A percentile compares a stretch with the other conserved stretches of the same genome.
phyloP scores from a whole-genome alignment of 2,113 vertebrate species.

The Hippocampus mohnikei region DNA sequence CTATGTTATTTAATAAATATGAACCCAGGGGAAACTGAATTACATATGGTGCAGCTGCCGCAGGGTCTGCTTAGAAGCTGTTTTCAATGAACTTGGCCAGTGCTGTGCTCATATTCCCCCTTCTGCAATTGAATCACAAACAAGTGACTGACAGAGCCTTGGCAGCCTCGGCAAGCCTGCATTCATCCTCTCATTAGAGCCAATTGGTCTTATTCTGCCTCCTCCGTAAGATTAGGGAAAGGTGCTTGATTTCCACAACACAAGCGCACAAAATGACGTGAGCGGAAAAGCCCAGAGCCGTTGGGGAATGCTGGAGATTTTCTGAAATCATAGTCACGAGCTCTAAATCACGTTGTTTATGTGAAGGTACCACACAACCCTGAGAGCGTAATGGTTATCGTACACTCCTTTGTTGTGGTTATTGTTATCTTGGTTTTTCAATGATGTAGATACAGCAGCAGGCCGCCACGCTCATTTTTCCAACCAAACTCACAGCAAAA shows the following conservation, averaged over 20 bases:
- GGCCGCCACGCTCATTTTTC: constrained; percentile 36
- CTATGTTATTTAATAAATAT: constrained; percentile 30
- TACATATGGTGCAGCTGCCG: constrained; percentile 33
- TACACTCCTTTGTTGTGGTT: constrained; percentile 21
- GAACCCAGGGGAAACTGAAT: constrained; percentile 23
- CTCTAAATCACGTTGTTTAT: constrained; percentile 45
- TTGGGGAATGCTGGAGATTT: constrained; percentile 43
- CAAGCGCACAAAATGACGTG: constrained; percentile 30
- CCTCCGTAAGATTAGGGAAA: constrained; percentile 67
- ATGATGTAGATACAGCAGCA: neutral
- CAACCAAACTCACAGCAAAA: constrained; percentile 57
- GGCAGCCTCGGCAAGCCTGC: constrained; percentile 59
- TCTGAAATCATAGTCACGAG: constrained; percentile 37
- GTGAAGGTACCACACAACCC: constrained; percentile 49
- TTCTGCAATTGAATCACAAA: constrained; percentile 57
- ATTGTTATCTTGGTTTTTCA: constrained; percentile 15
- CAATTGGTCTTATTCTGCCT: constrained; percentile 80
- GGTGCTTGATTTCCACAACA: constrained; percentile 63
- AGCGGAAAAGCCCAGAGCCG: constrained; percentile 21
- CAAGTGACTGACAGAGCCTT: constrained; percentile 80
- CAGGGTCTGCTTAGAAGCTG: constrained; percentile 12
- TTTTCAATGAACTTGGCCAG: constrained; percentile 69
- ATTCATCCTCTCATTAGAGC: constrained; percentile 75
- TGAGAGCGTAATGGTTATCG: constrained; percentile 26
- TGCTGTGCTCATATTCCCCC: constrained; percentile 49